phyloP scores from a whole-genome alignment of 2,113 vertebrate genomes.

The Morone saxatilis region DNA sequence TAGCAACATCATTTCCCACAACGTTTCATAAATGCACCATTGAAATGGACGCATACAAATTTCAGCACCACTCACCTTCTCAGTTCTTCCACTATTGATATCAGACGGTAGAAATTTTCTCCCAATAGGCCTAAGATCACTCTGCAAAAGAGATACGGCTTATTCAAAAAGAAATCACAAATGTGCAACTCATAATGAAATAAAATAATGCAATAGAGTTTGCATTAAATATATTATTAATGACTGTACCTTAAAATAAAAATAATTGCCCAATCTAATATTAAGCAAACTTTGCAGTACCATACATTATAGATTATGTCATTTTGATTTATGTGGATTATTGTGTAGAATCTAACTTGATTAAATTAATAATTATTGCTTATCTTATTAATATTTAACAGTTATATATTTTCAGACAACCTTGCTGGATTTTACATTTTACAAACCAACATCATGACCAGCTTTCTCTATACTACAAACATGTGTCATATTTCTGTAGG shows the following conservation, averaged over 20 bases:
- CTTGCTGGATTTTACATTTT: background rate
- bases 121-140: conserved; percentile 95
- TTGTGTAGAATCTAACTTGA: background rate
- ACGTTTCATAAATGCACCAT: background rate
- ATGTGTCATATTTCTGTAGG: background rate
- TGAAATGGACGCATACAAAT: background rate
- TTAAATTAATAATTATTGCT: no score
- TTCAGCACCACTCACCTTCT: conserved; percentile 88
- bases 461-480: background rate
- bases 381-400: background rate
- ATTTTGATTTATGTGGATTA: background rate
- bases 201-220: background rate
- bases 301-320: background rate
- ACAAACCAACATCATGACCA: background rate
- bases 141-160: conserved; percentile 84
- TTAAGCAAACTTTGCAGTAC: background rate
- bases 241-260: background rate
- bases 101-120: conserved; percentile 93
- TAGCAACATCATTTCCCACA: background rate
- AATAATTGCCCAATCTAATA: background rate
- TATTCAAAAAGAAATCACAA: background rate
- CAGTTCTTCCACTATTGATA: conserved; percentile 95
- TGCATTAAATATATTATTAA: background rate
- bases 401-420: background rate
- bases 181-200: background rate